These are phyloP conservation scores for Busseola fusca DNA, from an alignment of 2,888 invertebrate species.

Conservation along the genomic window DNA sequence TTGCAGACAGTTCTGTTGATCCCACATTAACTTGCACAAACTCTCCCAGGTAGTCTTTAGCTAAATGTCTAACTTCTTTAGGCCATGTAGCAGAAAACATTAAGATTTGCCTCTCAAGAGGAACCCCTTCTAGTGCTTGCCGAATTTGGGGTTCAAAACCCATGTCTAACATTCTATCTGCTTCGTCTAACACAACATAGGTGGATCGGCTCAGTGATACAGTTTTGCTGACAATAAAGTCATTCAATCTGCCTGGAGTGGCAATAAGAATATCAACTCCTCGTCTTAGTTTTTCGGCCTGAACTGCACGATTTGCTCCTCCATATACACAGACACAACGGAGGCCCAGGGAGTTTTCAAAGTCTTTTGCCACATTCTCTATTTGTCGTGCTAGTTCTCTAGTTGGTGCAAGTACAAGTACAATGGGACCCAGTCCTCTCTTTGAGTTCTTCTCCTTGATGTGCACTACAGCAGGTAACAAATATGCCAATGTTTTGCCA, in stretches of 20 bases:
- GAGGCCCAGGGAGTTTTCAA: conserved; percentile 92
- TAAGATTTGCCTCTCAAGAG: conserved; percentile 97
- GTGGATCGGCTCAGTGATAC: conserved; percentile 93
- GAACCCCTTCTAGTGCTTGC: conserved; percentile 96
- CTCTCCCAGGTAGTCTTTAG: conserved; percentile 96
- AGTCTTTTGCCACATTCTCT: conserved; percentile 93
- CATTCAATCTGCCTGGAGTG: conserved; percentile 95
- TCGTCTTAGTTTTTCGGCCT: conserved; percentile 90
- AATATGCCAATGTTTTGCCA: conserved; percentile 93
- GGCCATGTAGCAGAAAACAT: conserved; percentile 99
- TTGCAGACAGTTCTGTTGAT: conserved; percentile 95
- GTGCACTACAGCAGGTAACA: conserved; percentile 94
- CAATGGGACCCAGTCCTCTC: conserved; percentile 94
- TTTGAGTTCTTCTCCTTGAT: conserved; percentile 92
- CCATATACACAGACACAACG: conserved; percentile 96
- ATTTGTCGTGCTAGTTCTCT: conserved; percentile 94
- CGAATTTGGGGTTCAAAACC: conserved; percentile 98
- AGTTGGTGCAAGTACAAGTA: conserved; percentile 94
- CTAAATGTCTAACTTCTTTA: conserved; percentile 96
- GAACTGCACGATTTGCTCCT: conserved; percentile 92
- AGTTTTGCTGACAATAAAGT: conserved; percentile 92
- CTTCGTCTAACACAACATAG: conserved; percentile 96
- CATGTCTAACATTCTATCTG: conserved; percentile 99
- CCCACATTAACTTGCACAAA: conserved; percentile 98
- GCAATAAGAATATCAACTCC: conserved; percentile 96